Percentiles rank a stretch among this genome's conserved stretches.
These are phyloP conservation scores for Dendrolimus punctatus DNA, from an alignment of 1,140 invertebrate species.

Conservation along the genomic window DNA sequence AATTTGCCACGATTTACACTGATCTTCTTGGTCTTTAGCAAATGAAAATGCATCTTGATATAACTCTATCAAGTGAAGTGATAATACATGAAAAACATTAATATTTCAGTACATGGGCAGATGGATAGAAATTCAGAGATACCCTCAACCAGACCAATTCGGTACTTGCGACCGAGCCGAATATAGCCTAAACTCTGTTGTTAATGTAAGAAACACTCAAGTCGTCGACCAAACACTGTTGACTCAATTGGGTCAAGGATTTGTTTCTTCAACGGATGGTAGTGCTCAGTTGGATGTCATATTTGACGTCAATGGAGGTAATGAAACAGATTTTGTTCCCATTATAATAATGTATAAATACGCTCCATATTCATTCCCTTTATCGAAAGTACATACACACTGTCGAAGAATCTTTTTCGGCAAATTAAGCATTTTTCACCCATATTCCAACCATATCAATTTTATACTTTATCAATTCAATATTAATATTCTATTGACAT, in stretches of 20 bases:
- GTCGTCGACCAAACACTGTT: constrained; percentile 28
- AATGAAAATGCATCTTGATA: no score
- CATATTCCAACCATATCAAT: no score
- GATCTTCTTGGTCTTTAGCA: no score
- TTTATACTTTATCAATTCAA: no score
- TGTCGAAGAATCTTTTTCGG: no score
- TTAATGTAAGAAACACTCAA: constrained; percentile 32
- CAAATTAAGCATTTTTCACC: no score
- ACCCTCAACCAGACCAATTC: constrained; percentile 33
- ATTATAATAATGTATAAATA: no score
- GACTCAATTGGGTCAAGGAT: constrained; percentile 28
- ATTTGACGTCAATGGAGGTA: constrained; percentile 29
- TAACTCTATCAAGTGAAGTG: no score
- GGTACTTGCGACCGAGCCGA: constrained; percentile 38
- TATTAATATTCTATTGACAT: no score
- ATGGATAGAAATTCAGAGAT: constrained; percentile 47
- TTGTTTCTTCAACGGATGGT: constrained; percentile 30
- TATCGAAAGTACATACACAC: no score
- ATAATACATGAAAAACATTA: not conserved
- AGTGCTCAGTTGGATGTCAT: constrained; percentile 35
- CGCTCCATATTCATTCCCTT: no score
- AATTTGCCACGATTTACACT: no score
- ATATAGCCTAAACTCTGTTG: constrained; percentile 17
- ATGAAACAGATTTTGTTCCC: not conserved
- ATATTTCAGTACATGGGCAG: constrained; percentile 40